These are phyloP conservation scores for Pseudolaguvia tuberculata DNA, from an alignment of 2,113 vertebrate genomes.

Conservation along the genomic window DNA sequence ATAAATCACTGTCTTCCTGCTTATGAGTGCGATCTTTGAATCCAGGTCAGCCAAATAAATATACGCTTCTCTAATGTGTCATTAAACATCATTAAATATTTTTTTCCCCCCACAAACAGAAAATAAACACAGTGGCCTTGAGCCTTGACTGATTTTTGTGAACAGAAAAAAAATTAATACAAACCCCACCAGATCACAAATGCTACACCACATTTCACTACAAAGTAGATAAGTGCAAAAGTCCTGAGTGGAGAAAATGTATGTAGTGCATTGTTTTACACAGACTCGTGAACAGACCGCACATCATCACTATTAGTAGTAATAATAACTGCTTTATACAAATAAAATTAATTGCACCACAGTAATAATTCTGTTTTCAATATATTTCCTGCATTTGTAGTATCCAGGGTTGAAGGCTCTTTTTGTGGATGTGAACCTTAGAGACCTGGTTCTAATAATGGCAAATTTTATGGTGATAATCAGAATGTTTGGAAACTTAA, in stretches of 20 bases:
- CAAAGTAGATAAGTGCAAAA: neutral
- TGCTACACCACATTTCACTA: neutral
- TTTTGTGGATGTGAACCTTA: too few relatives aligned
- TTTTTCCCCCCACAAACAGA: slow-evolving; percentile 29
- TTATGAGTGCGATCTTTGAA: neutral
- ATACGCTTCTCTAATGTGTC: slow-evolving; percentile 28
- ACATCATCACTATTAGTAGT: neutral
- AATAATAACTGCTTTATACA: too few relatives aligned
- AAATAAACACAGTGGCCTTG: slow-evolving; percentile 21
- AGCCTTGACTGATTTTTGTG: slow-evolving; percentile 40
- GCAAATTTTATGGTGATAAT: too few relatives aligned
- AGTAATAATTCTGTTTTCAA: too few relatives aligned
- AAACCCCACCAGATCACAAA: neutral
- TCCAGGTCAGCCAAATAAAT: slow-evolving; percentile 10
- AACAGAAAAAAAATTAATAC: slow-evolving; percentile 23
- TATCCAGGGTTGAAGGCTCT: too few relatives aligned
- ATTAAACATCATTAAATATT: slow-evolving; percentile 50
- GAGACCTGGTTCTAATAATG: too few relatives aligned
- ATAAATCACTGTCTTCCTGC: neutral
- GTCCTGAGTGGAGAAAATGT: neutral
- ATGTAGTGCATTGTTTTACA: neutral
- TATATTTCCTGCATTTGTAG: too few relatives aligned
- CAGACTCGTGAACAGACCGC: neutral
- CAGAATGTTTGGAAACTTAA: too few relatives aligned
- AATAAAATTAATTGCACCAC: too few relatives aligned